Evolutionary conservation across 2,888 invertebrate species (phyloP).

Genomic region (Hirudinaria manillensis): DNA sequence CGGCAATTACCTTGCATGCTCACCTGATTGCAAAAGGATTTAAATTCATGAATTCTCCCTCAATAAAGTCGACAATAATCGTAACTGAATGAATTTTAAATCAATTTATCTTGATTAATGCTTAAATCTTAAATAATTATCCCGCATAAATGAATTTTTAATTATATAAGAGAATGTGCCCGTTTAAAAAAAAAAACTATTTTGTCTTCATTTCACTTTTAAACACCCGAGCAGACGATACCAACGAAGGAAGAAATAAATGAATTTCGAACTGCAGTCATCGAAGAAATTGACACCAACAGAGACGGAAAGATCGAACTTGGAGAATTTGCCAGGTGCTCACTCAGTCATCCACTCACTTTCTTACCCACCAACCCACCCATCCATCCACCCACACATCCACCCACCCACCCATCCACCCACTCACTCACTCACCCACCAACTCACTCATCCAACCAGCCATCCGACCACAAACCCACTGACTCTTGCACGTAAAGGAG

Average conservation of each 20-base stretch:
- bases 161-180: no score
- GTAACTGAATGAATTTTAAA: not conserved
- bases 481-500: no score
- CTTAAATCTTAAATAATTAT: no score
- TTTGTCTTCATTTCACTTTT: no score
- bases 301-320: slow-evolving; percentile 34
- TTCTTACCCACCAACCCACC: not conserved
- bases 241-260: slow-evolving; percentile 20
- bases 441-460: not conserved
- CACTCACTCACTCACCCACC: not conserved
- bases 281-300: slow-evolving; percentile 30
- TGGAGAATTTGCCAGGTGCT: slow-evolving; percentile 32
- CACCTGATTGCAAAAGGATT: no score
- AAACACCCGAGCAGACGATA: slow-evolving; percentile 3
- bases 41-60: no score
- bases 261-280: slow-evolving; percentile 22
- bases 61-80: no score
- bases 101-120: no score
- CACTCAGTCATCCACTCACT: not conserved
- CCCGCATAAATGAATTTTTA: no score
- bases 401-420: not conserved
- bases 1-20: no score
- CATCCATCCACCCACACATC: not conserved
- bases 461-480: not conserved
- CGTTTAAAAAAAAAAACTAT: no score